Percentiles rank a stretch among this genome's conserved stretches.
Evolutionary conservation across 2,113 vertebrate species (phyloP).

Genomic region (Carassius auratus): DNA sequence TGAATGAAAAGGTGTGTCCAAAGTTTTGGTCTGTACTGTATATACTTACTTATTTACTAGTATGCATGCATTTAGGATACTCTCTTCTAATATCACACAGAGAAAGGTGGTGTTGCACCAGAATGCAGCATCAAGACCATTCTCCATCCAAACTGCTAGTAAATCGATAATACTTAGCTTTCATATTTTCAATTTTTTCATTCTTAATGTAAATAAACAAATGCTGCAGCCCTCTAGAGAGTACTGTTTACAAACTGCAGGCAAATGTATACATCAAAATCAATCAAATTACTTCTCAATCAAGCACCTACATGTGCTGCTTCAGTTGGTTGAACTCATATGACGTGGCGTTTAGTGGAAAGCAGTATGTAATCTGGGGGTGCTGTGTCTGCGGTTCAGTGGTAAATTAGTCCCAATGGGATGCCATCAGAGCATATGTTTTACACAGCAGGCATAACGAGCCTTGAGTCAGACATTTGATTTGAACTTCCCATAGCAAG

Average conservation of each 20-base stretch:
- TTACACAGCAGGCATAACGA: slow-evolving; percentile 59
- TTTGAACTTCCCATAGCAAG: slow-evolving; percentile 30
- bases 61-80: neutral
- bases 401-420: slow-evolving; percentile 66
- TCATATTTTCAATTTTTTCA: slow-evolving; percentile 18
- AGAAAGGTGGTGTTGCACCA: neutral
- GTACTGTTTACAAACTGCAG: slow-evolving; percentile 41
- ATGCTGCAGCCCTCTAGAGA: slow-evolving; percentile 52
- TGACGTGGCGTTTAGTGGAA: slow-evolving; percentile 6
- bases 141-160: neutral
- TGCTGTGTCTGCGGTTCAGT: slow-evolving; percentile 50
- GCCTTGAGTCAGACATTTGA: slow-evolving; percentile 55
- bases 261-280: slow-evolving; percentile 63
- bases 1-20: too few relatives aligned
- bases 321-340: slow-evolving; percentile 21
- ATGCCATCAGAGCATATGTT: slow-evolving; percentile 45
- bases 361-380: slow-evolving; percentile 41
- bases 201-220: slow-evolving; percentile 68
- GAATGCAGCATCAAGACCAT: neutral
- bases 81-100: neutral
- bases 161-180: neutral
- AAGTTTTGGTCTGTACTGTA: too few relatives aligned
- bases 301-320: slow-evolving; percentile 45
- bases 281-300: slow-evolving; percentile 66
- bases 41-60: neutral